phyloP scores from a whole-genome alignment of 2,797 vertebrate species.

The Sparus aurata region DNA sequence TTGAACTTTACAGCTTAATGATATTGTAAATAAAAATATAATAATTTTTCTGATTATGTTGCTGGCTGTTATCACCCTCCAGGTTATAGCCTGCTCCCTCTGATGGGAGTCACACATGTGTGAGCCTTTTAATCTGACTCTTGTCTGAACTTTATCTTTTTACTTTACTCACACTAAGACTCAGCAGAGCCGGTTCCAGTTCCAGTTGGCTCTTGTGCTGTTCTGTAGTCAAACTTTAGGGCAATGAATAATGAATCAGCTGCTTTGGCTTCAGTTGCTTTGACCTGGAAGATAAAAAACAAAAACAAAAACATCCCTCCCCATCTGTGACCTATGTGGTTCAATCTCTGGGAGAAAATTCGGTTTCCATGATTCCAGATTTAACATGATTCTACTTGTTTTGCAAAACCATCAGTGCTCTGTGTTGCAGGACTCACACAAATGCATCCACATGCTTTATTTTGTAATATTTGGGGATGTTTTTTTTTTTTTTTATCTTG shows the following conservation, averaged over 20 bases:
- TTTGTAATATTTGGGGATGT: neutral
- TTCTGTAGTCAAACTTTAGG: constrained; percentile 69
- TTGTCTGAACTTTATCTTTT: neutral
- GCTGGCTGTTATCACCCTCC: neutral
- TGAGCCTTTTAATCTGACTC: neutral
- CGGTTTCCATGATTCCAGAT: neutral
- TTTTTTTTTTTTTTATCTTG: neutral
- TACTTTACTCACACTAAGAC: neutral
- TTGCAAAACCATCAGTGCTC: too few species aligned
- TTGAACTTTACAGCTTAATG: neutral
- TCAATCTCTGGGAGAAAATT: neutral
- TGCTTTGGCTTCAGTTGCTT: constrained; percentile 68
- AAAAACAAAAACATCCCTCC: constrained; percentile 21
- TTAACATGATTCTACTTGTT: too few species aligned
- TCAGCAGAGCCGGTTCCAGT: neutral
- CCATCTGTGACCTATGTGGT: neutral
- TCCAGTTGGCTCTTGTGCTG: constrained; percentile 26
- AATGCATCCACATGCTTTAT: neutral
- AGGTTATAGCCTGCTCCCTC: neutral
- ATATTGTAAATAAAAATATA: neutral
- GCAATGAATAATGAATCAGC: constrained; percentile 72
- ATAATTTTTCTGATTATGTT: neutral
- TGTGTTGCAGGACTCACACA: neutral
- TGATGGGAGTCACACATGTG: neutral
- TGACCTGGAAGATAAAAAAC: constrained; percentile 29